Percentiles rank a stretch among this genome's conserved stretches.
Conservation (phyloP, 2,888 invertebrate species). For the Cheilosia impressa region DNA sequence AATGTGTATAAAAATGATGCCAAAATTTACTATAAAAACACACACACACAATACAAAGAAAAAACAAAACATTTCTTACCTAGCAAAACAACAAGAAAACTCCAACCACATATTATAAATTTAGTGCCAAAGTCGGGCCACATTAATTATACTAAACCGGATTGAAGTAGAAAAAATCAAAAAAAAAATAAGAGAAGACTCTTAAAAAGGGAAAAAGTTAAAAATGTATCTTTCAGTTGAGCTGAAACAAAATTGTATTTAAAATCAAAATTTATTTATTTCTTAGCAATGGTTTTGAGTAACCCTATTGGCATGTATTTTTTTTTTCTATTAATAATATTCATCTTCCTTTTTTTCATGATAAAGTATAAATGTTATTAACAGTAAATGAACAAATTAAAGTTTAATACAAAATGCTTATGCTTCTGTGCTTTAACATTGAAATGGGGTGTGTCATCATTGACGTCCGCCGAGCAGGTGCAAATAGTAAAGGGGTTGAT, state of each 20-base stretch:
- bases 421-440: constrained; percentile 7
- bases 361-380: constrained; percentile 37
- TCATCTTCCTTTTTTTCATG: not conserved
- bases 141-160: constrained; percentile 2
- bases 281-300: constrained; percentile 33
- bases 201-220: not conserved
- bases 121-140: constrained; percentile 7
- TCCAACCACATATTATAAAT: constrained; percentile 26
- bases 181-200: not conserved
- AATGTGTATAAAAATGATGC: constrained; percentile 87
- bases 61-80: constrained; percentile 6
- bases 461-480: not conserved
- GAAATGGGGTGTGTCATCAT: constrained; percentile 2
- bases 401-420: constrained; percentile 16
- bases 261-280: constrained; percentile 53
- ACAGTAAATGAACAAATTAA: constrained; percentile 50
- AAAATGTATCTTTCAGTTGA: constrained; percentile 33
- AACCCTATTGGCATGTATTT: constrained; percentile 42
- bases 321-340: constrained; percentile 12
- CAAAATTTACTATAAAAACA: constrained; percentile 39
- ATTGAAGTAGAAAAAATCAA: constrained; percentile 6
- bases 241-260: constrained; percentile 36
- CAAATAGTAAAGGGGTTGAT: not conserved
- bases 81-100: constrained; percentile 8
- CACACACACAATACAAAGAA: constrained; percentile 9